A percentile compares a stretch with the other conserved stretches of the same genome.
These are phyloP conservation scores for Silurus asotus DNA, from an alignment of 2,113 vertebrate genomes.

Conservation along the genomic window DNA sequence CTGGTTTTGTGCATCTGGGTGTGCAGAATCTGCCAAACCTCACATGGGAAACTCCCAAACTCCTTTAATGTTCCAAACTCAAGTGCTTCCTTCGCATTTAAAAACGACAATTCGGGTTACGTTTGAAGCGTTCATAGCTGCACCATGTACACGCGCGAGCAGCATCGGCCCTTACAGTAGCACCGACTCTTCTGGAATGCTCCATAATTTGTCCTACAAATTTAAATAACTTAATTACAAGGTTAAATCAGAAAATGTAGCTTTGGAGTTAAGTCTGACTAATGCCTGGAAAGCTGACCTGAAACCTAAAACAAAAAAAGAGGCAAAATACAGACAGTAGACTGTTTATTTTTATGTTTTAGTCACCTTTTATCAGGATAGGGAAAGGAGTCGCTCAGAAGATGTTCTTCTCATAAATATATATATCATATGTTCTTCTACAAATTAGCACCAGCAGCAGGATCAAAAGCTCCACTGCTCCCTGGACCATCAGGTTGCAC, in stretches of 20 bases:
- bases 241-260: background rate
- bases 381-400: background rate
- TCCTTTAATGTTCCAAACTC: conserved; percentile 2
- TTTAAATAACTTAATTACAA: background rate
- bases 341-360: no score
- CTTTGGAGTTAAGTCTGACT: background rate
- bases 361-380: background rate
- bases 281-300: background rate
- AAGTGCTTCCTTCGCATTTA: background rate
- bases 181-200: background rate
- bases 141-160: background rate
- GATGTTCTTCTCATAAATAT: no score
- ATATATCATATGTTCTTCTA: no score
- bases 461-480: no score
- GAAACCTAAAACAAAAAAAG: background rate
- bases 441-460: no score
- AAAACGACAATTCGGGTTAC: background rate
- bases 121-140: background rate
- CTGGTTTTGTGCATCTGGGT: background rate
- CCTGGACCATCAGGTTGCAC: no score
- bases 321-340: background rate
- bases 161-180: background rate
- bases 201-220: background rate
- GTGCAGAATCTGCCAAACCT: conserved; percentile 35
- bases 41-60: conserved; percentile 6